Evolutionary conservation across 2,113 vertebrate genomes (phyloP), one percentile per base, ranked within the genome.

Genomic region (Oxyruncus cristatus): DNA sequence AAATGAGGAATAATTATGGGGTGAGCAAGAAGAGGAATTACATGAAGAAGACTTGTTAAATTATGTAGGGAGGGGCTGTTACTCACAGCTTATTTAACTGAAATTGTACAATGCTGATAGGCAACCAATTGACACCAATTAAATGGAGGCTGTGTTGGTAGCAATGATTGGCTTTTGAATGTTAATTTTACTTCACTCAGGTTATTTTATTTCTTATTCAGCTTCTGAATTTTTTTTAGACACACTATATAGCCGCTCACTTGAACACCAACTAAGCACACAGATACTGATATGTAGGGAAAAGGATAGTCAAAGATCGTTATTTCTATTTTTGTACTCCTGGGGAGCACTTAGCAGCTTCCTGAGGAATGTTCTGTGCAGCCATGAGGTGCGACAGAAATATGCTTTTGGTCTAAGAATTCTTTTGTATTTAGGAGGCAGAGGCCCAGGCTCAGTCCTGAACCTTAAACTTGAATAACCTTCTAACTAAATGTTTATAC

Each of bases 261-360:
- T 81, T 94, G 58, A 73, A 27, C 37, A 62, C n/a, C 67, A 68
- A 8, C 32, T 52, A 58, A 85, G 26, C 49, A 62, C 70, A 37
- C 65, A 49, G 26, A 59, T 56, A 72, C 68, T n/a, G 61, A 72
- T 77, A 91, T 44, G 22, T 53, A 85, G 84, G 75, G 56, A 44
- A 91, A 91, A 89, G 71, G 70, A 58, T 72, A 68, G 50, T 95
- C 66, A 67, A 72, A 92, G 66, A 93, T 89, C 0, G 7, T 72
- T 87, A 53, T 75, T 94, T 94, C 96, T 95, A 66, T 95, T 94
- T 96, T 94, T 89, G 5, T 85, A 46, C 37, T 89, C 87, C 59
- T 93, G 89, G 74, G 87, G 95, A 93, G 81, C 89, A 91, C 93
- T 96, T 96, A 85, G 74, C 87, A 78, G 55, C 87, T 95, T 96